Evolutionary conservation across 2,888 invertebrate species (phyloP).

Genomic region (Torymus texanus): DNA sequence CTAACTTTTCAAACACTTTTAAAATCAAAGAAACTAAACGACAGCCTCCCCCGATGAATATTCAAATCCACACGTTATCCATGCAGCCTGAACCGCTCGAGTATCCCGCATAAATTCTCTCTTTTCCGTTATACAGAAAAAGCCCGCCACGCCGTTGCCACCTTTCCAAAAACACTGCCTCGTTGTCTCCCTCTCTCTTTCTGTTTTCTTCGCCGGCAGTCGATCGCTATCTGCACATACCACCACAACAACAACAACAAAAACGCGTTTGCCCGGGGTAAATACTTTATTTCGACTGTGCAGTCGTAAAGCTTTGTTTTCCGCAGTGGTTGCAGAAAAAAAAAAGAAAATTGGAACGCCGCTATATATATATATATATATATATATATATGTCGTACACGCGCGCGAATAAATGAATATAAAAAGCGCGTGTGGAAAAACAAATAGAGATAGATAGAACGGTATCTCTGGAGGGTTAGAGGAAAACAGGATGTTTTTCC

Average conservation of each 20-base stretch:
- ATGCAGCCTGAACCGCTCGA: too few species aligned
- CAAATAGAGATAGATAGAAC: background rate
- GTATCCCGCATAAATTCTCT: too few species aligned
- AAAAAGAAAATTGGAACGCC: constrained; percentile 4
- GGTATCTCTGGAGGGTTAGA: background rate
- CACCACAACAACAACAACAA: background rate
- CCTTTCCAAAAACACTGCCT: too few species aligned
- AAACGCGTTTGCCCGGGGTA: background rate
- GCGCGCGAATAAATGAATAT: constrained; percentile 21
- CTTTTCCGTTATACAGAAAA: too few species aligned
- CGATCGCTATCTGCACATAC: too few species aligned
- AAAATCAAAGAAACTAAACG: too few species aligned
- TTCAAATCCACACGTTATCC: too few species aligned
- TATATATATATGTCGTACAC: background rate
- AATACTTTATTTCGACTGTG: constrained; percentile 20
- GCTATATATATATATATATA: background rate
- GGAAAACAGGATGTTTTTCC: constrained; percentile 29
- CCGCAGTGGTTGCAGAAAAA: background rate
- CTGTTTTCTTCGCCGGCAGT: too few species aligned
- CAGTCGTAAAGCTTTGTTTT: background rate
- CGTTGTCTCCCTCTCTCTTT: too few species aligned
- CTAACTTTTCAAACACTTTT: too few species aligned
- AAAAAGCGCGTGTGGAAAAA: background rate
- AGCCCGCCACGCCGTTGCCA: too few species aligned
- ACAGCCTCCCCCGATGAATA: too few species aligned